phyloP scores from a whole-genome alignment of 1,140 invertebrate genomes.

The Pseudomyrmex cubaensis region DNA sequence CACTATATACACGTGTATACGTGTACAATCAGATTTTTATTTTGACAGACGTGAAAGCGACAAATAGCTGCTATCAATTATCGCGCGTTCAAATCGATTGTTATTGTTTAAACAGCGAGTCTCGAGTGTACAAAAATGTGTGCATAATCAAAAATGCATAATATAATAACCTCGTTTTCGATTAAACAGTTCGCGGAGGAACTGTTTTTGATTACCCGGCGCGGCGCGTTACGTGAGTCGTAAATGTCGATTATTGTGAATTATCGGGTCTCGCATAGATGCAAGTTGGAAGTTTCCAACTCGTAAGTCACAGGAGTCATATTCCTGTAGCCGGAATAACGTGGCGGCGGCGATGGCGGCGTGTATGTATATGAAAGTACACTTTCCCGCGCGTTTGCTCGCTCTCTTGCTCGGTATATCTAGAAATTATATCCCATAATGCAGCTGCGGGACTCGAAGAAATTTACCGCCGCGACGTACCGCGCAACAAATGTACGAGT shows the following conservation, averaged over 20 bases:
- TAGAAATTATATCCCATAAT: conserved; percentile 58
- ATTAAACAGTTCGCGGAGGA: conserved; percentile 39
- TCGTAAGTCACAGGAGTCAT: conserved; percentile 57
- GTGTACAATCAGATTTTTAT: not conserved
- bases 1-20: not conserved
- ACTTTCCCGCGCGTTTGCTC: conserved; percentile 1
- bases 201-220: conserved; percentile 51
- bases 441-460: conserved; percentile 52
- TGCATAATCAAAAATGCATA: no score
- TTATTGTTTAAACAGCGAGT: not conserved
- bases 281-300: conserved; percentile 58
- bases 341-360: not conserved
- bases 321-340: conserved; percentile 24
- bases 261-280: conserved; percentile 52
- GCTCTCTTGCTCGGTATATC: conserved; percentile 34
- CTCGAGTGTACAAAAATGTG: not conserved
- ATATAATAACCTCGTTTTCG: conserved; percentile 33
- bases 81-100: not conserved
- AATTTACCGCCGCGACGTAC: conserved; percentile 55
- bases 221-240: conserved; percentile 48
- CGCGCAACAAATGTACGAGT: conserved; percentile 55
- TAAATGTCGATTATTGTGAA: conserved; percentile 60
- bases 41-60: not conserved
- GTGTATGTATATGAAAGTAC: conserved; percentile 45
- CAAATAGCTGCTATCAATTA: not conserved